Conservation (phyloP, 2,113 vertebrate species). For the Solea senegalensis region DNA sequence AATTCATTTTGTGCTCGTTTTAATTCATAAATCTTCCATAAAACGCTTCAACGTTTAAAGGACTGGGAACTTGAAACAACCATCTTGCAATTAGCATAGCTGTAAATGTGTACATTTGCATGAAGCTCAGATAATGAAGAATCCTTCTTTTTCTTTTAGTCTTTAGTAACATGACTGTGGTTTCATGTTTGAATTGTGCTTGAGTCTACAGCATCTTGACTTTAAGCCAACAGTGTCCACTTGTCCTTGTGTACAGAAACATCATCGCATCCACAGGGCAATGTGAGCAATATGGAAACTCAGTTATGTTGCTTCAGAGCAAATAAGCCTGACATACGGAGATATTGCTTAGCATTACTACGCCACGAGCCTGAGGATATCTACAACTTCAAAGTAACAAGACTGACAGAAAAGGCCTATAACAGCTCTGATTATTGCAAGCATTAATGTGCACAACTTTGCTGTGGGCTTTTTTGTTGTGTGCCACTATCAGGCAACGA, state of each 20-base stretch:
- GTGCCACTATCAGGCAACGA: slow-evolving; percentile 4
- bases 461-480: slow-evolving; percentile 16
- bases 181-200: neutral
- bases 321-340: slow-evolving; percentile 37
- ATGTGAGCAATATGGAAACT: slow-evolving; percentile 36
- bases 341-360: slow-evolving; percentile 42
- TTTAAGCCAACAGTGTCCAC: neutral
- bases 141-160: neutral
- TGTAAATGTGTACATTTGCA: slow-evolving; percentile 34
- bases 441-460: slow-evolving; percentile 2
- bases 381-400: slow-evolving; percentile 56
- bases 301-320: slow-evolving; percentile 25
- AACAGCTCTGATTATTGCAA: slow-evolving; percentile 25
- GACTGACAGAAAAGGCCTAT: slow-evolving; percentile 34
- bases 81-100: slow-evolving; percentile 19
- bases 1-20: too few relatives aligned
- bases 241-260: slow-evolving; percentile 5
- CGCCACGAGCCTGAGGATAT: slow-evolving; percentile 29
- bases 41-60: too few relatives aligned
- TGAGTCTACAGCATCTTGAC: slow-evolving; percentile 4
- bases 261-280: neutral
- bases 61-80: slow-evolving; percentile 1
- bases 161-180: neutral
- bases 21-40: too few relatives aligned
- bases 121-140: slow-evolving; percentile 14